Evolutionary conservation across 2,888 invertebrate species (phyloP), one percentile per base, ranked within the genome.

Genomic region (Orchesella flavescens): DNA sequence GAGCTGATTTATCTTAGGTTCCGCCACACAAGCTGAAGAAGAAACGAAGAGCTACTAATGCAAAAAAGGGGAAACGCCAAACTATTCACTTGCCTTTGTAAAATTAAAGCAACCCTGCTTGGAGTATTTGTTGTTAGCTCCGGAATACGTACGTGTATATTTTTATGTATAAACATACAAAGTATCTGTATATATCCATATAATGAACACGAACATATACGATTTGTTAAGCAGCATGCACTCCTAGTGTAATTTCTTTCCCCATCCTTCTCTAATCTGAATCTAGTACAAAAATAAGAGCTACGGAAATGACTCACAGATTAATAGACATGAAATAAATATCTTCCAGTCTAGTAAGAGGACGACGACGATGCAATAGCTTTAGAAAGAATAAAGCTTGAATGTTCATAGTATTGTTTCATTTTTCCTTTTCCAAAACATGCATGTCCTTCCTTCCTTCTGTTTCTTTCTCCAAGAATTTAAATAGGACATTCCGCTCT

Each of bases 1-100:
- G 82, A 82, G 82, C 76, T 75, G 82, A 82, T 82, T 82, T 82
- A 82, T 82, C 82, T 82, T 76, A 63, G 34, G 68, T 76, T 82
- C 82, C 71, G 34, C 69, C 65, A 61, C 46, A 15, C 69, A 43
- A 17, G 21, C 76, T 55, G 65, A 74, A 65, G 65, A 44, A 72
- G 65, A 59, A 66, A 65, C n/a, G 49, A 44, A 44, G 63, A 72
- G 65, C 57, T 63, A 19, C 68, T 78, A 78, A 69, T 71, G 69
- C 49, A 24, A 68, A 80, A 34, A 34, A 66, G 65, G 65, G 65
- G 80, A 74, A 74, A 74, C 74, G 80, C 73, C 74, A 74, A 66
- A 55, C 17, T 24, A 46, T 72, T 72, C 72, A 65, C 43, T 80
- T 49, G 68, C 69, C 75, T 81, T 81, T 81, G 81, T 81, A 66